Evolutionary conservation across 2,888 invertebrate species (phyloP).

Genomic region (Eilema depressum): DNA sequence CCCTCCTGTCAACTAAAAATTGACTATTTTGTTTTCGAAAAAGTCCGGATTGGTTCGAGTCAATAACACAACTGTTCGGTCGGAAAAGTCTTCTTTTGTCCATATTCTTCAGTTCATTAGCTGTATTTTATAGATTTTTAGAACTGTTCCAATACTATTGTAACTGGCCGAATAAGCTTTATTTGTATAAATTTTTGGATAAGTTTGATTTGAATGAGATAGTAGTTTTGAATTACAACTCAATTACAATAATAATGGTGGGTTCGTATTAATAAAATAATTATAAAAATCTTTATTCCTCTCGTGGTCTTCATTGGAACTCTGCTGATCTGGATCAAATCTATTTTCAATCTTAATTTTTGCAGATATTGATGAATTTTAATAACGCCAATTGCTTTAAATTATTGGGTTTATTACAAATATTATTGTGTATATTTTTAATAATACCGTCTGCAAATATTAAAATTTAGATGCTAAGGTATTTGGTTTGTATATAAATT

Average conservation of each 20-base stretch:
- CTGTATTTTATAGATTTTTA: background rate
- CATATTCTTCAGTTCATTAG: background rate
- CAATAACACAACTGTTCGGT: background rate
- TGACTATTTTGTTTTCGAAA: background rate
- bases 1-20: background rate
- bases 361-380: background rate
- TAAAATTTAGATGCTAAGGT: constrained; percentile 24
- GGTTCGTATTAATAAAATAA: background rate
- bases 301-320: background rate
- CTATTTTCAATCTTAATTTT: constrained; percentile 14
- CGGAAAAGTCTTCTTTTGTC: background rate
- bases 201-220: background rate
- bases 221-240: too few relatives aligned
- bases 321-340: background rate
- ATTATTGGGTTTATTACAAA: background rate
- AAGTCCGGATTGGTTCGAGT: background rate
- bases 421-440: background rate
- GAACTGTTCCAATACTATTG: constrained; percentile 6
- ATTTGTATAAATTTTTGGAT: background rate
- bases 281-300: background rate
- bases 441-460: constrained; percentile 20
- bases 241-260: background rate
- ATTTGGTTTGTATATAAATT: constrained; percentile 14
- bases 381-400: constrained; percentile 41
- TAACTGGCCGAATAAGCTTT: background rate